Conservation (phyloP, 2,888 invertebrate genomes). For the Aphidius colemani region DNA sequence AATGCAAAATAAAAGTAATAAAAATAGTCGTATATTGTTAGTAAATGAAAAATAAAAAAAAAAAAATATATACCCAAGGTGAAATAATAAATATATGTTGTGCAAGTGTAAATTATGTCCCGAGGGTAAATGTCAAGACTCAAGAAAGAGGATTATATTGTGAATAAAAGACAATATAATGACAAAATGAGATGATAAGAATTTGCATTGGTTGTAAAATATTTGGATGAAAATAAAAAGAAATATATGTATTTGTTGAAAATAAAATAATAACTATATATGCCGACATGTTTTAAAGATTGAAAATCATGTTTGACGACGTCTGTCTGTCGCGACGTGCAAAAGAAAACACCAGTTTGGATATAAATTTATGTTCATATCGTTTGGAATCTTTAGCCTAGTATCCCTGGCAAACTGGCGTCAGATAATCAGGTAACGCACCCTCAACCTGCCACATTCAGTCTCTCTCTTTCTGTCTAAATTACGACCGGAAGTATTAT, state of each 20-base stretch:
- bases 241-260: background rate
- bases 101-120: background rate
- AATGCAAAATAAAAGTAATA: too few relatives aligned
- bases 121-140: constrained; percentile 3
- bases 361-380: constrained; percentile 28
- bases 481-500: constrained; percentile 52
- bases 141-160: background rate
- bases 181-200: too few relatives aligned
- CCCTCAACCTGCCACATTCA: constrained; percentile 39
- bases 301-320: constrained; percentile 22
- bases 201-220: too few relatives aligned
- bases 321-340: constrained; percentile 23
- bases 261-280: constrained; percentile 13
- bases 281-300: constrained; percentile 11
- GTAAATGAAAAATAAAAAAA: too few relatives aligned
- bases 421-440: constrained; percentile 33
- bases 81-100: too few relatives aligned
- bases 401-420: constrained; percentile 27
- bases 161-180: background rate
- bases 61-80: too few relatives aligned
- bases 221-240: background rate
- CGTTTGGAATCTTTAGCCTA: constrained; percentile 38
- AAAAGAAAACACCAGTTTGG: background rate
- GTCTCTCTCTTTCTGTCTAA: constrained; percentile 27
- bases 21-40: too few relatives aligned